Evolutionary conservation across 2,113 vertebrate species (phyloP).

Genomic region (Platycercus adscitus): DNA sequence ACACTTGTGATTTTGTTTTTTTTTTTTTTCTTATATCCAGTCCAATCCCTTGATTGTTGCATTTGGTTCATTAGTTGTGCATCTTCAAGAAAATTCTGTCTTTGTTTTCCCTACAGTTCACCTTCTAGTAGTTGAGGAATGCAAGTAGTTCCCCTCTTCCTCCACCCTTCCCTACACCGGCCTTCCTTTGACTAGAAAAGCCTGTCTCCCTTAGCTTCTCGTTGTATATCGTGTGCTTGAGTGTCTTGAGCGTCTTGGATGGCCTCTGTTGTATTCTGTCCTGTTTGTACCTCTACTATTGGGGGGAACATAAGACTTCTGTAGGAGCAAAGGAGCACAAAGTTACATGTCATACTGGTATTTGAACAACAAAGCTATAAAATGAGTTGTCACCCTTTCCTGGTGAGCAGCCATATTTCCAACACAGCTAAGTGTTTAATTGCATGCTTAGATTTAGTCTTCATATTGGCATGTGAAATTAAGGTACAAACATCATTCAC

Average conservation of each 20-base stretch:
- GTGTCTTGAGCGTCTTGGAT: neutral
- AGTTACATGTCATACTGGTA: neutral
- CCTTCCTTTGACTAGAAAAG: neutral
- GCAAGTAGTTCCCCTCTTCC: neutral
- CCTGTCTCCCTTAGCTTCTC: neutral
- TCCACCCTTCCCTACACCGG: neutral
- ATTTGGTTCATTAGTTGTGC: neutral
- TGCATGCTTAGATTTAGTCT: neutral
- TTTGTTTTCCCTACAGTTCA: neutral
- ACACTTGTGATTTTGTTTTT: neutral
- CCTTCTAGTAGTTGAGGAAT: neutral
- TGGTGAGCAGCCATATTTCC: neutral
- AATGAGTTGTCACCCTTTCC: neutral
- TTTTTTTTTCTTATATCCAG: neutral
- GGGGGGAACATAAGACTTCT: neutral
- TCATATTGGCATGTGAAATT: neutral
- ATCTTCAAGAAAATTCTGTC: neutral
- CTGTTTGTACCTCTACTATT: neutral
- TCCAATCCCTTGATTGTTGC: neutral
- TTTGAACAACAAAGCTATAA: neutral
- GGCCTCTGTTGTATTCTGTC: neutral
- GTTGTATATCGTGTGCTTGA: neutral
- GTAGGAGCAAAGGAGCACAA: neutral
- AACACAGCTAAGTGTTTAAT: neutral
- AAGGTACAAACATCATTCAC: neutral